Evolutionary conservation across 2,113 vertebrate species (phyloP).

Genomic region (Fulmarus glacialis): DNA sequence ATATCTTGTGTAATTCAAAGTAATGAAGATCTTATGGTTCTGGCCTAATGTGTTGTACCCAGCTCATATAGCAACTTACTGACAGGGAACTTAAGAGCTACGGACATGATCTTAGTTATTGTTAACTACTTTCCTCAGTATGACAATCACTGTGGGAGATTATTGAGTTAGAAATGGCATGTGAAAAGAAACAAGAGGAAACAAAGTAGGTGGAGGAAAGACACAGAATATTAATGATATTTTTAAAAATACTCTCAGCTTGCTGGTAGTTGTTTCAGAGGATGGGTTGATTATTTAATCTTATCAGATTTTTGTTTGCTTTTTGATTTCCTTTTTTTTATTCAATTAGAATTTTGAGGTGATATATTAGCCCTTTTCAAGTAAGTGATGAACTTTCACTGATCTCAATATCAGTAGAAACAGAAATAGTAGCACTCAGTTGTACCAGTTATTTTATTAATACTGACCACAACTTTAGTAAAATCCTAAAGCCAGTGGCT

Average conservation of each 20-base stretch:
- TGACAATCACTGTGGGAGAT: not conserved
- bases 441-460: not conserved
- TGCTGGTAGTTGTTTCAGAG: not conserved
- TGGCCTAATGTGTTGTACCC: not conserved
- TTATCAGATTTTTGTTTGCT: not conserved
- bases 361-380: not conserved
- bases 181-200: slow-evolving; percentile 19
- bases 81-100: not conserved
- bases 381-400: not conserved
- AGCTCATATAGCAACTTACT: not conserved
- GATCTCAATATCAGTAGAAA: not conserved
- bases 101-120: not conserved
- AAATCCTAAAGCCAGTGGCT: not conserved
- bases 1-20: not conserved
- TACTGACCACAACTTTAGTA: not conserved
- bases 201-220: not conserved
- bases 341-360: not conserved
- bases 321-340: not conserved
- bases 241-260: not conserved
- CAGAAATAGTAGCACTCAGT: not conserved
- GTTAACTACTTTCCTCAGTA: not conserved
- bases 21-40: not conserved
- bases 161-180: not conserved
- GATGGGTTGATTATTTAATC: not conserved
- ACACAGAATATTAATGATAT: not conserved